A percentile compares a stretch with the other conserved stretches of the same genome.
Conservation (phyloP, 2,888 invertebrate genomes). For the Malthinus seriepunctatus region DNA sequence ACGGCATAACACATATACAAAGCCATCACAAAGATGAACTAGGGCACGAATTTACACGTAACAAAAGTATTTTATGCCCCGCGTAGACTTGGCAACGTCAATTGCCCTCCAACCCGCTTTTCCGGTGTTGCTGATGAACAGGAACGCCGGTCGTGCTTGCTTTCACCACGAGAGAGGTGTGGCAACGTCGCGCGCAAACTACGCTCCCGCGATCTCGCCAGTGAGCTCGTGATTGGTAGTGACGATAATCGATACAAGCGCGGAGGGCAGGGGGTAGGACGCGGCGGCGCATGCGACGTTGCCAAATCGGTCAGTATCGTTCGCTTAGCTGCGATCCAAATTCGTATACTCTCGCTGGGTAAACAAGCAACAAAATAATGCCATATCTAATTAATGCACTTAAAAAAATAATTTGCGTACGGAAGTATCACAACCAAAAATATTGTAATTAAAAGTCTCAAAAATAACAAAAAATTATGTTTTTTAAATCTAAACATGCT, state of each 20-base stretch:
- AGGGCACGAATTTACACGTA: conserved; percentile 27
- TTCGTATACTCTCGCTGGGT: conserved; percentile 25
- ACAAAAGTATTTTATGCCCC: conserved; percentile 28
- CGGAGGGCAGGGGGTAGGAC: conserved; percentile 60
- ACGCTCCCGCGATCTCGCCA: conserved; percentile 56
- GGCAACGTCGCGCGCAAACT: conserved; percentile 59
- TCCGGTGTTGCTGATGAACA: conserved; percentile 26
- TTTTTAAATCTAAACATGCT: conserved; percentile 43
- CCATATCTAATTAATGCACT: conserved; percentile 16
- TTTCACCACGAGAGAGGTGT: conserved; percentile 38
- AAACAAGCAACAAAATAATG: conserved; percentile 25
- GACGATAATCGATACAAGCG: conserved; percentile 65
- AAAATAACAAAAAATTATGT: not conserved
- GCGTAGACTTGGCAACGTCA: conserved; percentile 44
- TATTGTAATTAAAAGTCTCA: not conserved
- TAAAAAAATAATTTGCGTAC: conserved; percentile 1
- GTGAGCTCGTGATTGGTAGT: conserved; percentile 64
- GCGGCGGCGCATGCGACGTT: conserved; percentile 57
- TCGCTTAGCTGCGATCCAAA: conserved; percentile 23
- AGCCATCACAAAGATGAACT: conserved; percentile 38
- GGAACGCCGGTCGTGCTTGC: conserved; percentile 30
- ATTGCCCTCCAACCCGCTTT: conserved; percentile 35
- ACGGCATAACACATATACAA: conserved; percentile 35
- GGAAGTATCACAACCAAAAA: not conserved
- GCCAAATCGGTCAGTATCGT: conserved; percentile 57